Conservation (phyloP, 2,113 vertebrate species). For the Clarias macrocephalus region DNA sequence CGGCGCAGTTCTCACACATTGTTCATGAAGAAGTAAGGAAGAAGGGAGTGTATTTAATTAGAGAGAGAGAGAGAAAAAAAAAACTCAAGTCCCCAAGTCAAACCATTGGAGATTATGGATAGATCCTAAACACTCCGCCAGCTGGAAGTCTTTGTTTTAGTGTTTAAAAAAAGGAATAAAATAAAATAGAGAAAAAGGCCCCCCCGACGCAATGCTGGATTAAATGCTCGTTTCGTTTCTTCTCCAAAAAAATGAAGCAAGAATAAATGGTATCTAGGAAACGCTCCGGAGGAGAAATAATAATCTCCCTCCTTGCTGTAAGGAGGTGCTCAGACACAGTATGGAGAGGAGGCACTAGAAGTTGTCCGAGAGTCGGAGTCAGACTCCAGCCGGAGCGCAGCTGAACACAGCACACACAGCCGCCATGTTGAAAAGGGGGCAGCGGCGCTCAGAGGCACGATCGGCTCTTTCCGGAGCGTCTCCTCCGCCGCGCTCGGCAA, state of each 20-base stretch:
- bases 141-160: slow-evolving; percentile 35
- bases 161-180: slow-evolving; percentile 36
- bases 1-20: slow-evolving; percentile 99
- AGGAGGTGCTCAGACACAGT: slow-evolving; percentile 37
- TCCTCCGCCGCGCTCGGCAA: slow-evolving; percentile 55
- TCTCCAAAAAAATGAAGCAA: neutral
- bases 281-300: slow-evolving; percentile 16
- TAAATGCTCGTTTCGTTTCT: slow-evolving; percentile 64
- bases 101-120: slow-evolving; percentile 76
- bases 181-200: slow-evolving; percentile 47
- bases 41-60: neutral
- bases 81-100: slow-evolving; percentile 71
- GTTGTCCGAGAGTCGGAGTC: slow-evolving; percentile 62
- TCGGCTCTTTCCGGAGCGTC: slow-evolving; percentile 68
- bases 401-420: slow-evolving; percentile 72
- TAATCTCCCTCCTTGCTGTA: slow-evolving; percentile 54
- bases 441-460: slow-evolving; percentile 42
- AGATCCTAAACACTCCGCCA: slow-evolving; percentile 69
- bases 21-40: slow-evolving; percentile 78
- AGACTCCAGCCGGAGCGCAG: slow-evolving; percentile 71
- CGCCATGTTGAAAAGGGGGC: slow-evolving; percentile 74
- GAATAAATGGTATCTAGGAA: slow-evolving; percentile 49
- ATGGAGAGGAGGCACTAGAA: slow-evolving; percentile 64
- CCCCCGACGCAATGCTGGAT: slow-evolving; percentile 62
- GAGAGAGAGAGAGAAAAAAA: slow-evolving; percentile 5